Percentiles rank a stretch among this genome's conserved stretches.
Evolutionary conservation across 2,888 invertebrate genomes (phyloP).

Genomic region (Athetis lepigone): DNA sequence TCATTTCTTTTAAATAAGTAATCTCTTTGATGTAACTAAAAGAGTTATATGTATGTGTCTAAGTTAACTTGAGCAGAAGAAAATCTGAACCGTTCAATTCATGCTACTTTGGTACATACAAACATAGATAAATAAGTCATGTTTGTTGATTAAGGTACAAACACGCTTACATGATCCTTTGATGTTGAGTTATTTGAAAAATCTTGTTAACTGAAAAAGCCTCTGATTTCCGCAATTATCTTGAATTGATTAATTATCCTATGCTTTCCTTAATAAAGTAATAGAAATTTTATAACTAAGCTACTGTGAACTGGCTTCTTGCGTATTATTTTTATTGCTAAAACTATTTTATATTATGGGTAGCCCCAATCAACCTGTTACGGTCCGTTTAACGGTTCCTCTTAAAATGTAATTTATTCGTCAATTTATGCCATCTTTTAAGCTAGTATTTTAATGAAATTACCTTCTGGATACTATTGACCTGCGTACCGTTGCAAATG

Average conservation of each 20-base stretch:
- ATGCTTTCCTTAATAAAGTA: background rate
- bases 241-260: background rate
- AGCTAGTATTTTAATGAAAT: conserved; percentile 29
- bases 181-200: background rate
- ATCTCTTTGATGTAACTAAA: background rate
- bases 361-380: conserved; percentile 37
- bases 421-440: conserved; percentile 23
- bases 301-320: conserved; percentile 7
- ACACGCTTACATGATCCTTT: background rate
- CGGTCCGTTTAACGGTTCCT: conserved; percentile 50
- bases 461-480: conserved; percentile 10
- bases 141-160: too few relatives aligned
- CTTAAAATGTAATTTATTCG: conserved; percentile 32
- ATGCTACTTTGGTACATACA: too few relatives aligned
- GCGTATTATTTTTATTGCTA: conserved; percentile 19
- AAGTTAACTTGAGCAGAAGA: too few relatives aligned
- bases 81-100: too few relatives aligned
- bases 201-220: background rate
- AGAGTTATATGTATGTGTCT: too few relatives aligned
- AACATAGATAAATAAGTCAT: too few relatives aligned
- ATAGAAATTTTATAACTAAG: conserved; percentile 6
- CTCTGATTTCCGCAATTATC: background rate
- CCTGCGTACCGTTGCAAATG: conserved; percentile 34
- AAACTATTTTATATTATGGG: conserved; percentile 18
- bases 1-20: background rate